Conservation (phyloP, 2,888 invertebrate genomes). For the Ptilodon capucinus region DNA sequence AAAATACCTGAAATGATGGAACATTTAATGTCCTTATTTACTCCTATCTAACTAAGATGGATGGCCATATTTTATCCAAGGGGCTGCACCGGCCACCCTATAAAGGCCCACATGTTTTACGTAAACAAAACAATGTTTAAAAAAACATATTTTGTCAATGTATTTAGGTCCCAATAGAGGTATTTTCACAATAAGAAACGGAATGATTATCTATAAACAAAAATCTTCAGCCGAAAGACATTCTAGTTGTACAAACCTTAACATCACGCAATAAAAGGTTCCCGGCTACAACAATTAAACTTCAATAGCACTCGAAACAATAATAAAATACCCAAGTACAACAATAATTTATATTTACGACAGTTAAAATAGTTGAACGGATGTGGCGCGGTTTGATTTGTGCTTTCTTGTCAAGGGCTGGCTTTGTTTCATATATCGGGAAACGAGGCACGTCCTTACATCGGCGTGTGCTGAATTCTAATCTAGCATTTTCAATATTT, state of each 20-base stretch:
- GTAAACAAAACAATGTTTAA: too few species aligned
- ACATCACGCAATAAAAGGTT: conserved; percentile 13
- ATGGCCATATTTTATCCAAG: too few species aligned
- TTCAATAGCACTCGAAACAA: conserved; percentile 40
- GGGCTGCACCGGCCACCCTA: too few species aligned
- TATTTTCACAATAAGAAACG: too few species aligned
- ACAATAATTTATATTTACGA: conserved; percentile 48
- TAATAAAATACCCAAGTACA: conserved; percentile 47
- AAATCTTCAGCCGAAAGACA: background rate
- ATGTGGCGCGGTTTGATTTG: conserved; percentile 64
- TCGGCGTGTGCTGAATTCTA: conserved; percentile 63
- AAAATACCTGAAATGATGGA: too few species aligned
- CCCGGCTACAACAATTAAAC: conserved; percentile 48
- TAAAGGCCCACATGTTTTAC: too few species aligned
- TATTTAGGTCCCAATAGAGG: too few species aligned
- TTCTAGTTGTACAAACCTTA: background rate
- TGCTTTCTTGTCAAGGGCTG: conserved; percentile 65
- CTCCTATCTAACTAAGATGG: too few species aligned
- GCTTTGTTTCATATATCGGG: conserved; percentile 72
- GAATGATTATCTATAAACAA: too few species aligned
- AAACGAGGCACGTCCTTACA: conserved; percentile 65
- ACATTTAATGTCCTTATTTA: too few species aligned
- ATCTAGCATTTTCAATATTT: conserved; percentile 66
- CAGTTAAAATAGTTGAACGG: conserved; percentile 53
- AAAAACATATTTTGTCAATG: too few species aligned